phyloP scores from a whole-genome alignment of 2,888 invertebrate genomes.

The Scotopteryx bipunctaria region DNA sequence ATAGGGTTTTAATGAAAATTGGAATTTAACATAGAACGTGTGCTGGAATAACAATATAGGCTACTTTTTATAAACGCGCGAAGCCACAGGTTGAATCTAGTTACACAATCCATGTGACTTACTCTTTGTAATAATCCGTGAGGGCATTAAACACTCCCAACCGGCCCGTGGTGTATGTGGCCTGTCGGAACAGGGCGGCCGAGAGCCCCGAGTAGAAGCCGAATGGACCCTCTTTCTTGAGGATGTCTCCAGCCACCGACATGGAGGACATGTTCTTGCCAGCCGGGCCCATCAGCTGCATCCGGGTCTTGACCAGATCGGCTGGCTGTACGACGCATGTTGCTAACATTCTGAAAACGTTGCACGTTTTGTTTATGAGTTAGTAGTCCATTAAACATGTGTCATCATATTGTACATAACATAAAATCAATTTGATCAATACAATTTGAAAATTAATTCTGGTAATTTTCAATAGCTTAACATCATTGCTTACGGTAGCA shows the following conservation, averaged over 20 bases:
- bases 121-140: constrained; percentile 87
- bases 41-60: too few species aligned
- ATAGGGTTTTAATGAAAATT: too few species aligned
- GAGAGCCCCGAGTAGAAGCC: constrained; percentile 95
- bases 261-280: constrained; percentile 86
- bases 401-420: too few species aligned
- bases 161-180: constrained; percentile 97
- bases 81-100: too few species aligned
- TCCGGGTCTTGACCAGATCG: constrained; percentile 61
- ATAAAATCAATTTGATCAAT: too few species aligned
- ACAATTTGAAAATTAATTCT: too few species aligned
- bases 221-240: constrained; percentile 91
- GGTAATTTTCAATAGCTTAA: too few species aligned
- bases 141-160: constrained; percentile 95
- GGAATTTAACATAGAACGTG: too few species aligned
- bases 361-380: too few species aligned
- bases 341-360: constrained; percentile 55
- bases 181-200: constrained; percentile 95
- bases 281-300: constrained; percentile 76
- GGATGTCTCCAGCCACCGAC: constrained; percentile 87
- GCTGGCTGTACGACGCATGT: constrained; percentile 58
- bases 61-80: too few species aligned
- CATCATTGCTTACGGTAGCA: too few species aligned
- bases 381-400: too few species aligned
- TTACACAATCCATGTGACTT: constrained; percentile 20